A percentile compares a stretch with the other conserved stretches of the same genome.
Evolutionary conservation across 2,113 vertebrate genomes (phyloP).

Genomic region (Bubo blakistoni): DNA sequence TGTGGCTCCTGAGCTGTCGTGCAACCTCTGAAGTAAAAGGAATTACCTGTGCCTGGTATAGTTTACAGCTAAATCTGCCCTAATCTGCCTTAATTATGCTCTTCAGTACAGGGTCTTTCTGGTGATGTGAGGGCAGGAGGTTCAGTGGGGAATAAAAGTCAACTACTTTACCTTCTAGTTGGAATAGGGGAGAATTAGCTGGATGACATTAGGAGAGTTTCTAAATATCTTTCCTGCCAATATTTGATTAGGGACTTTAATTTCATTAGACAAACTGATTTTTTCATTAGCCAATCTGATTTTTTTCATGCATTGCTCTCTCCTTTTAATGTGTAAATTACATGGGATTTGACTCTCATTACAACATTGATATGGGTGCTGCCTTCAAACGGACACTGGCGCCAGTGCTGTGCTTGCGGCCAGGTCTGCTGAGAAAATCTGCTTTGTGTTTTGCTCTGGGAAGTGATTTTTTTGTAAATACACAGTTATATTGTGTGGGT

Average conservation of each 20-base stretch:
- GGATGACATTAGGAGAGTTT: slow-evolving; percentile 66
- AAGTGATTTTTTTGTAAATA: not conserved
- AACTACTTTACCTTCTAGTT: slow-evolving; percentile 58
- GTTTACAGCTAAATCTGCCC: slow-evolving; percentile 46
- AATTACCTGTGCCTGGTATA: not conserved
- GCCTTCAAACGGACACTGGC: slow-evolving; percentile 58
- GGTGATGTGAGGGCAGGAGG: slow-evolving; percentile 63
- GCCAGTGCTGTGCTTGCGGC: accelerated
- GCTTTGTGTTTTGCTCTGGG: not conserved
- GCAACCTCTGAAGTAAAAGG: not conserved
- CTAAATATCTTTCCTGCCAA: slow-evolving; percentile 78
- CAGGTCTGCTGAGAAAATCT: not conserved
- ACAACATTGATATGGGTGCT: slow-evolving; percentile 75
- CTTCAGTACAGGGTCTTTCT: slow-evolving; percentile 56
- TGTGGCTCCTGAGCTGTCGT: not conserved
- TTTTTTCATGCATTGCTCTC: slow-evolving; percentile 75
- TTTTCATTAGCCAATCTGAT: slow-evolving; percentile 75
- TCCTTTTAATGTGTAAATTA: slow-evolving; percentile 83
- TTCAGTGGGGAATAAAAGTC: slow-evolving; percentile 69
- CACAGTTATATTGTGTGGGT: accelerated
- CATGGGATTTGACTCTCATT: slow-evolving; percentile 81
- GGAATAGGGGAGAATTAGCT: slow-evolving; percentile 55
- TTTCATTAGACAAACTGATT: slow-evolving; percentile 81
- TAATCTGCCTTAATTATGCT: slow-evolving; percentile 64
- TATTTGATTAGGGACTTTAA: slow-evolving; percentile 84